Percentiles rank a stretch among this genome's conserved stretches.
Conservation (phyloP, 2,113 vertebrate species). For the Pipa parva region DNA sequence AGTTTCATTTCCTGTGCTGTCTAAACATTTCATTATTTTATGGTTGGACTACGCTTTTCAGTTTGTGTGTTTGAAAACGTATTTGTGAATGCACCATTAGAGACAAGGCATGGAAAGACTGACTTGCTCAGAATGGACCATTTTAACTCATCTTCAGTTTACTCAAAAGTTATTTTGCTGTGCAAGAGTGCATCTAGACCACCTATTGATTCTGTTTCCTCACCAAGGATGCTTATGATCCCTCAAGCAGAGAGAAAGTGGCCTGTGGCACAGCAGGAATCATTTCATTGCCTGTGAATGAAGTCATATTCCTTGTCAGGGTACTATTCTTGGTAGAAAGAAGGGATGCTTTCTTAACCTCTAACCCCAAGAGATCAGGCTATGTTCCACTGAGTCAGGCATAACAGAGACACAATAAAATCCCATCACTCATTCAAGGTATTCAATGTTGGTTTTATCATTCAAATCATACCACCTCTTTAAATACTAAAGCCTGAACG, state of each 20-base stretch:
- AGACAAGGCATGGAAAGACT: slow-evolving; percentile 26
- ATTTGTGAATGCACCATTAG: slow-evolving; percentile 34
- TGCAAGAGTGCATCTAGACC: slow-evolving; percentile 46
- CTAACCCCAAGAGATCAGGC: slow-evolving; percentile 21
- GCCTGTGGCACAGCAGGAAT: slow-evolving; percentile 30
- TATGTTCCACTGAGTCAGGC: slow-evolving; percentile 19
- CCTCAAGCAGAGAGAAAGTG: slow-evolving; percentile 46
- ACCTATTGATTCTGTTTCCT: slow-evolving; percentile 48
- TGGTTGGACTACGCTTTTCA: slow-evolving; percentile 34
- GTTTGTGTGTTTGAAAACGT: slow-evolving; percentile 36
- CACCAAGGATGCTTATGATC: slow-evolving; percentile 47
- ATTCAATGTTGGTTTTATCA: not conserved
- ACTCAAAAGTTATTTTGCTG: slow-evolving; percentile 49
- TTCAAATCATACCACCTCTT: slow-evolving; percentile 19
- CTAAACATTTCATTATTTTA: slow-evolving; percentile 37
- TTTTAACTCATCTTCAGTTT: slow-evolving; percentile 43
- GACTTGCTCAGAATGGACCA: slow-evolving; percentile 21
- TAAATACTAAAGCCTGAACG: not conserved
- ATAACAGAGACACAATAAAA: slow-evolving; percentile 11
- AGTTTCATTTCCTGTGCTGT: slow-evolving; percentile 35
- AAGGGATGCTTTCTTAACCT: slow-evolving; percentile 9
- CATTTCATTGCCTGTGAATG: slow-evolving; percentile 21
- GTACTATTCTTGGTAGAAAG: slow-evolving; percentile 36
- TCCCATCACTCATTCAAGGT: slow-evolving; percentile 2
- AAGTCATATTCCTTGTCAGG: slow-evolving; percentile 41